These are phyloP conservation scores for Ictidomys tridecemlineatus DNA, from an alignment of 2,113 vertebrate genomes.

Conservation along the genomic window DNA sequence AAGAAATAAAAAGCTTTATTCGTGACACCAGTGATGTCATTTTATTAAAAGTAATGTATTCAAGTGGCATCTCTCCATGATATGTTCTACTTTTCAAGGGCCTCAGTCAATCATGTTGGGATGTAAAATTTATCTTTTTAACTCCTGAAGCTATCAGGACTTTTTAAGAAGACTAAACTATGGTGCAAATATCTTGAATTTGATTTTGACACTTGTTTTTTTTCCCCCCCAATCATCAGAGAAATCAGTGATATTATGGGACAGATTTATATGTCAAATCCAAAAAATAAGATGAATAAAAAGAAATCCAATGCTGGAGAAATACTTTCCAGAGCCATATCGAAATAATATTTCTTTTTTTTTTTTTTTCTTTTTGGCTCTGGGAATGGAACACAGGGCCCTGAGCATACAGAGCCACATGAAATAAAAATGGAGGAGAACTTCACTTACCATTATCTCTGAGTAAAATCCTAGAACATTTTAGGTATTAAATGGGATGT, in stretches of 20 bases:
- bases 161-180: slow-evolving; percentile 4
- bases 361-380: background rate
- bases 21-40: background rate
- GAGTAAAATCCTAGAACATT: background rate
- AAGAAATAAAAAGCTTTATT: slow-evolving; percentile 21
- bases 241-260: background rate
- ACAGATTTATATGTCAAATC: background rate
- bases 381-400: background rate
- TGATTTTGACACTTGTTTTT: background rate
- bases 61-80: background rate
- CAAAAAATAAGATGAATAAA: background rate
- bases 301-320: slow-evolving; percentile 2
- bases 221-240: background rate
- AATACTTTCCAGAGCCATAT: background rate
- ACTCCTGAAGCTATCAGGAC: background rate
- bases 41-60: background rate
- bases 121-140: background rate
- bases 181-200: slow-evolving; percentile 17
- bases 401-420: background rate
- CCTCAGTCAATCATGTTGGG: background rate
- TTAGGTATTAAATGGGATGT: background rate
- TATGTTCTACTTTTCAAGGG: background rate
- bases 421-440: background rate
- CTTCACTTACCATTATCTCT: background rate
- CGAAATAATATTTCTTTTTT: background rate